Conservation (phyloP, 2,113 vertebrate genomes). For the Vimba vimba region DNA sequence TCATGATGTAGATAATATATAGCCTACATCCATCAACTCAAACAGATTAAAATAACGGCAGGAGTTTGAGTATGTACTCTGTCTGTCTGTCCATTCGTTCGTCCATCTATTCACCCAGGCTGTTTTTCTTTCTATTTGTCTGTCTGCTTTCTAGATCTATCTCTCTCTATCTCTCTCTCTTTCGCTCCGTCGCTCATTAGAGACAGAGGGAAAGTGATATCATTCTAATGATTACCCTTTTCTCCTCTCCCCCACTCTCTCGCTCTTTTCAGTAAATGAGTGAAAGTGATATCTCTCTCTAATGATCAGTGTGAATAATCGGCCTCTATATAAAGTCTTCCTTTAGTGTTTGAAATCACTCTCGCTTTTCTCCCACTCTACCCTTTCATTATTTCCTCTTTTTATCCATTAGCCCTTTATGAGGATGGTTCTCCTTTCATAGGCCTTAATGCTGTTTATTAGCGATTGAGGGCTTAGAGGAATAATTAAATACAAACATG, state of each 20-base stretch:
- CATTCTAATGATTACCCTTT: conserved; percentile 78
- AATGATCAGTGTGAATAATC: conserved; percentile 83
- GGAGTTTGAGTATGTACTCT: conserved; percentile 11
- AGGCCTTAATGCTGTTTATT: conserved; percentile 19
- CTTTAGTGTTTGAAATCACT: conserved; percentile 73
- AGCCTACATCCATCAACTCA: conserved; percentile 27
- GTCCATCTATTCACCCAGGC: not conserved
- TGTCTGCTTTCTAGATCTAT: conserved; percentile 27
- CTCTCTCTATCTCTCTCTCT: conserved; percentile 45
- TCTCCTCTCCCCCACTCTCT: conserved; percentile 45
- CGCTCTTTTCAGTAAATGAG: conserved; percentile 83
- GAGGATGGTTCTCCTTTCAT: conserved; percentile 24
- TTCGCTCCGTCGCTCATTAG: conserved; percentile 67
- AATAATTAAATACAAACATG: conserved; percentile 22
- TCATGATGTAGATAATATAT: conserved; percentile 12
- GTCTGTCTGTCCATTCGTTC: conserved; percentile 1
- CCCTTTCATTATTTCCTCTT: conserved; percentile 47
- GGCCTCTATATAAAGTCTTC: conserved; percentile 80
- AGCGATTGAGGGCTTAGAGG: conserved; percentile 10
- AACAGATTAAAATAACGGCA: not conserved
- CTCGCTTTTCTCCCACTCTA: conserved; percentile 56
- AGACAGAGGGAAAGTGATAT: conserved; percentile 77
- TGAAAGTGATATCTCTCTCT: conserved; percentile 81
- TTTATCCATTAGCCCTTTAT: conserved; percentile 38
- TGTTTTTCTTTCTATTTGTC: not conserved